Evolutionary conservation across 2,113 vertebrate genomes (phyloP).

Genomic region (Geococcyx californianus): DNA sequence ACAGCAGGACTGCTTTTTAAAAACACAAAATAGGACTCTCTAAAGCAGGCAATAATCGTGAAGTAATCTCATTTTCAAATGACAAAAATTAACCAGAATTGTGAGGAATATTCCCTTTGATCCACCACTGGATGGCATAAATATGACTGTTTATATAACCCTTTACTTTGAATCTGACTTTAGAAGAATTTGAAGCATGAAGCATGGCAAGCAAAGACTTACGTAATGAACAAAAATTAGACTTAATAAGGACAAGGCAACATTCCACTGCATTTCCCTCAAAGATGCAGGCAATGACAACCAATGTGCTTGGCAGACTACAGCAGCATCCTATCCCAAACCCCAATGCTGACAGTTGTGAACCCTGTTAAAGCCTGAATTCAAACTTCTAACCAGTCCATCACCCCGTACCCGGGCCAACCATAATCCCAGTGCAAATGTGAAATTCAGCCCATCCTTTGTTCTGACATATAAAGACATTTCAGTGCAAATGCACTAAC

Average conservation of each 20-base stretch:
- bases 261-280: background rate
- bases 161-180: slow-evolving; percentile 34
- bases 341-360: background rate
- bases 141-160: slow-evolving; percentile 55
- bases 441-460: background rate
- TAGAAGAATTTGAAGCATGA: slow-evolving; percentile 26
- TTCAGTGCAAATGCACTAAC: background rate
- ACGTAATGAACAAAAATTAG: background rate
- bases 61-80: slow-evolving; percentile 55
- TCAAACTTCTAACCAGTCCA: background rate
- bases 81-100: slow-evolving; percentile 63
- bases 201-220: background rate
- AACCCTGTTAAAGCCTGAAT: background rate
- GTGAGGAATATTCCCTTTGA: slow-evolving; percentile 54
- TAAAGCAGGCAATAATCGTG: background rate
- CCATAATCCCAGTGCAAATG: background rate
- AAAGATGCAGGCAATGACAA: background rate
- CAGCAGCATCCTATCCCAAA: background rate
- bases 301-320: rapidly evolving
- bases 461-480: background rate
- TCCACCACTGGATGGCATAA: slow-evolving; percentile 35
- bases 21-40: background rate
- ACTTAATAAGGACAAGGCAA: background rate
- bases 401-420: background rate
- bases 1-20: background rate